phyloP scores from a whole-genome alignment of 1,140 invertebrate genomes.

The Tenebrio molitor region DNA sequence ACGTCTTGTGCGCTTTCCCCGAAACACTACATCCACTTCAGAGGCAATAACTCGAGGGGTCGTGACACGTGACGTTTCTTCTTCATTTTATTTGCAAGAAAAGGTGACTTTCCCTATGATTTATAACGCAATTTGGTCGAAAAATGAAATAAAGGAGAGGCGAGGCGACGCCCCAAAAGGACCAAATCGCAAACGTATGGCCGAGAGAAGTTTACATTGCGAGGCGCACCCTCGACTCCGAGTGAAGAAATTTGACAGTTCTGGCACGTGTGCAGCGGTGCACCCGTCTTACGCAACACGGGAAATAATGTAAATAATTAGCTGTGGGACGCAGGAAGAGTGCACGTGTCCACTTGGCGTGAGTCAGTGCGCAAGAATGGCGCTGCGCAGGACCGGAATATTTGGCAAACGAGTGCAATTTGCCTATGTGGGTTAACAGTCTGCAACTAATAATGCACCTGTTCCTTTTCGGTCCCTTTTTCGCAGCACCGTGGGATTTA shows the following conservation, averaged over 20 bases:
- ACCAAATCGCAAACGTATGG: background rate
- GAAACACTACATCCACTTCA: conserved; percentile 35
- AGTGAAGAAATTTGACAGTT: too few species aligned
- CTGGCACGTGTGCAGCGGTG: too few species aligned
- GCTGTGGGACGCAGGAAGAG: background rate
- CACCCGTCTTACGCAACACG: too few species aligned
- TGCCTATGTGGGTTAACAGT: conserved; percentile 36
- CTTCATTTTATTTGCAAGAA: conserved; percentile 48
- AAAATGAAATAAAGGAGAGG: conserved; percentile 22
- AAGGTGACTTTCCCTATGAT: conserved; percentile 47
- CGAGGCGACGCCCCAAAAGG: background rate
- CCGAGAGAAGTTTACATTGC: too few species aligned
- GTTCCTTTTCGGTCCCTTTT: conserved; percentile 18
- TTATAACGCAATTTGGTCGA: conserved; percentile 44
- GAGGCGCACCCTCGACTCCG: too few species aligned
- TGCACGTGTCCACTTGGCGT: conserved; percentile 22
- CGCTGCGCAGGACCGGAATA: conserved; percentile 30
- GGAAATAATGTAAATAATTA: conserved; percentile 42
- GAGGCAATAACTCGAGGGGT: conserved; percentile 12
- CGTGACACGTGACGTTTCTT: conserved; percentile 27
- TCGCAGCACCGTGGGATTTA: background rate
- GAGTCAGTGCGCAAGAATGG: conserved; percentile 25
- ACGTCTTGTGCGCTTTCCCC: conserved; percentile 39
- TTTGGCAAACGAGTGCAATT: conserved; percentile 35
- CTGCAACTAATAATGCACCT: conserved; percentile 45